These are phyloP conservation scores for Xylocampa areola DNA, from an alignment of 2,888 invertebrate species.

Conservation along the genomic window DNA sequence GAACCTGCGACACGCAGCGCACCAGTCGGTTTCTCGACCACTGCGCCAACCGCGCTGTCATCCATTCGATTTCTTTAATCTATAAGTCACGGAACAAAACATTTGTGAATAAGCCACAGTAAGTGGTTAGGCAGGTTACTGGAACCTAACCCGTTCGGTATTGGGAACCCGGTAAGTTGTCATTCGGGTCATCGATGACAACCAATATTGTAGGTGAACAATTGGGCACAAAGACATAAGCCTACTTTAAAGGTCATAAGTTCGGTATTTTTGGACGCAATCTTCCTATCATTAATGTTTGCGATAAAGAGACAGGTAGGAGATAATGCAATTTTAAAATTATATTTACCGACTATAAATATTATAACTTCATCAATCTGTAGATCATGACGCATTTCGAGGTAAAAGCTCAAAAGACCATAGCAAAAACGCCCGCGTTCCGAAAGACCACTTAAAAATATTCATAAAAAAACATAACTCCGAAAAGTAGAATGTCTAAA, in stretches of 20 bases:
- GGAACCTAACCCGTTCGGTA: conserved; percentile 63
- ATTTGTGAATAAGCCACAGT: conserved; percentile 48
- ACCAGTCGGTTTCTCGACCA: no score
- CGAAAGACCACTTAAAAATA: conserved; percentile 31
- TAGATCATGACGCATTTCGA: no score
- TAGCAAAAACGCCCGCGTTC: conserved; percentile 4
- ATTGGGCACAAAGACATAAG: conserved; percentile 42
- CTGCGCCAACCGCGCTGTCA: conserved; percentile 16
- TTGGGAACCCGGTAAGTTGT: conserved; percentile 75
- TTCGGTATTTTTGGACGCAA: conserved; percentile 17
- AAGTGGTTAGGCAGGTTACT: conserved; percentile 58
- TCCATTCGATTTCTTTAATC: conserved; percentile 22
- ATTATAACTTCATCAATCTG: no score
- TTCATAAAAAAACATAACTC: conserved; percentile 15
- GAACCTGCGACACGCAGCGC: no score
- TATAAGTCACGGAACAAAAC: conserved; percentile 25
- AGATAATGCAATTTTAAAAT: no score
- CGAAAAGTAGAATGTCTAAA: conserved; percentile 3
- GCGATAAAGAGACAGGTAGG: no score
- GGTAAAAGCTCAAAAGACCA: conserved; percentile 6
- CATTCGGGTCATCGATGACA: conserved; percentile 54
- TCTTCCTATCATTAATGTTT: not conserved
- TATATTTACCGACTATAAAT: no score
- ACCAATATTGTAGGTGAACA: conserved; percentile 37
- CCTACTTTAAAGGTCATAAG: conserved; percentile 38